Evolutionary conservation across 2,113 vertebrate genomes (phyloP).

Genomic region (Perognathus longimembris): DNA sequence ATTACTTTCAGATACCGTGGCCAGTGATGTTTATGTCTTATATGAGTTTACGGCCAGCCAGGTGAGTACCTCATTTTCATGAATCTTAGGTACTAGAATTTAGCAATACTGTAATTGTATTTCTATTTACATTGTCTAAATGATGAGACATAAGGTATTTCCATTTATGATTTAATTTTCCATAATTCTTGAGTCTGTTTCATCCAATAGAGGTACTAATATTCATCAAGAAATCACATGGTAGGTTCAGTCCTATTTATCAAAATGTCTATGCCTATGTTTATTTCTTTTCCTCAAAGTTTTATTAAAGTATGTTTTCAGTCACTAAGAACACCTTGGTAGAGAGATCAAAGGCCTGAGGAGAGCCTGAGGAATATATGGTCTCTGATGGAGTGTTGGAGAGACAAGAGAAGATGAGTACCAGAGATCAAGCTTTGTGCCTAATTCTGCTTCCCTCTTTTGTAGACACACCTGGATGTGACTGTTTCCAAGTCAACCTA

Average conservation of each 20-base stretch:
- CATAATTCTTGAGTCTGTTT: neutral
- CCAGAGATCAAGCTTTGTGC: neutral
- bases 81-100: neutral
- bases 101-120: neutral
- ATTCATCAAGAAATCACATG: too few relatives aligned
- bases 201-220: too few relatives aligned
- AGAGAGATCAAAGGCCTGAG: neutral
- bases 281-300: neutral
- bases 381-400: neutral
- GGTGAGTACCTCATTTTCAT: slow-evolving; percentile 58
- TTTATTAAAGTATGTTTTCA: neutral
- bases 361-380: neutral
- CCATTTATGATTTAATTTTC: neutral
- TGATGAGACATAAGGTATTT: neutral
- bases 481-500: slow-evolving; percentile 83
- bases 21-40: slow-evolving; percentile 53
- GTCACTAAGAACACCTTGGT: neutral
- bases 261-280: neutral
- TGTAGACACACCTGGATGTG: slow-evolving; percentile 88
- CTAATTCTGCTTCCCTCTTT: slow-evolving; percentile 61
- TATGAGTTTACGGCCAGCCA: slow-evolving; percentile 69
- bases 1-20: slow-evolving; percentile 68
- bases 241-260: too few relatives aligned
- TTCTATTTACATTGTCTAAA: neutral
- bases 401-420: neutral